Percentiles rank a stretch among this genome's conserved stretches.
Conservation (phyloP, 2,888 invertebrate species). For the Drosophila leonis region DNA sequence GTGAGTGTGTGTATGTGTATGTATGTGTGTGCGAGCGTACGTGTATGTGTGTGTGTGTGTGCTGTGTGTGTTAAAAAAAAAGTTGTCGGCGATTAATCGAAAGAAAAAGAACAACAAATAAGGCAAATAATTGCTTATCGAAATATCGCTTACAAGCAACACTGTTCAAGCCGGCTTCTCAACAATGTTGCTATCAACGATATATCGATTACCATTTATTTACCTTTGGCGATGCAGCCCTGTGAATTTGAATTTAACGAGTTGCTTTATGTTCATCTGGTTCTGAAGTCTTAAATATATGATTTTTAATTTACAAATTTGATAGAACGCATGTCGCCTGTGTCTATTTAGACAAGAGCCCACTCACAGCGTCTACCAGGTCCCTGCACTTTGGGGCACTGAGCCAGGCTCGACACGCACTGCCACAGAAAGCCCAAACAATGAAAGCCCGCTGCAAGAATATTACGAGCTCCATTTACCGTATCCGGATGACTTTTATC, state of each 20-base stretch:
- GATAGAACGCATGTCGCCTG: not conserved
- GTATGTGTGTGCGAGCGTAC: not conserved
- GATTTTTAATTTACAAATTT: not conserved
- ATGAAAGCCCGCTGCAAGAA: not conserved
- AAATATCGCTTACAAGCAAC: not conserved
- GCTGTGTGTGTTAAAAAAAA: constrained; percentile 57
- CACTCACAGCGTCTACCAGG: not conserved
- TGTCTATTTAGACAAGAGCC: not conserved
- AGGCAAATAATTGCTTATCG: constrained; percentile 22
- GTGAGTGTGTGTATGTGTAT: constrained; percentile 44
- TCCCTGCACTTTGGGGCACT: not conserved
- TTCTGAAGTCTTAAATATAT: not conserved
- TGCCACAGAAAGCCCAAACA: constrained; percentile 27
- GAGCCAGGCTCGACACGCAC: constrained; percentile 11
- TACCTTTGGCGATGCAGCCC: not conserved
- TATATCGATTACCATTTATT: not conserved
- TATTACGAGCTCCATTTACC: not conserved
- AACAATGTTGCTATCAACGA: not conserved
- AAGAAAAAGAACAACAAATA: not conserved
- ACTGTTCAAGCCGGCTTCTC: not conserved
- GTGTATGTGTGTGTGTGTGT: constrained; percentile 40
- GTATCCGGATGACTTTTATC: no score
- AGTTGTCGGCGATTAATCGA: constrained; percentile 34
- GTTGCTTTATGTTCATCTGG: not conserved
- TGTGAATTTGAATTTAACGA: not conserved